Conservation (phyloP, 2,797 vertebrate genomes). For the Eulemur mongoz region DNA sequence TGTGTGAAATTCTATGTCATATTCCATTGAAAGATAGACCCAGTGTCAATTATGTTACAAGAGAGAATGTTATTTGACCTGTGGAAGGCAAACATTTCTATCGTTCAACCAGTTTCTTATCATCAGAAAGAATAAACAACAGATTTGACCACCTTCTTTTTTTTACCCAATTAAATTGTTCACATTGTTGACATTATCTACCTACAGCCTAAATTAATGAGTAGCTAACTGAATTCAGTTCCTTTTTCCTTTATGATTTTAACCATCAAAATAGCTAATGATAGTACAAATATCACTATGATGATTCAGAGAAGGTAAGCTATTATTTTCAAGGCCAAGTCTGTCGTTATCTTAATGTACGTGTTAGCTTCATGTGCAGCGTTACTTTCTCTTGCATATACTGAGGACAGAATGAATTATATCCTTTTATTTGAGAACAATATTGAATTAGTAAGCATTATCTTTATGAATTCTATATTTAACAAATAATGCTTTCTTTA, state of each 20-base stretch:
- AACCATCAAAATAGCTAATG: neutral
- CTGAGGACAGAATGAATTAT: neutral
- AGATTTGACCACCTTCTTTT: neutral
- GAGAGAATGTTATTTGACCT: neutral
- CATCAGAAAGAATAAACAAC: neutral
- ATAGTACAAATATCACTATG: neutral
- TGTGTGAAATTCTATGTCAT: neutral
- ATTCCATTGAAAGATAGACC: neutral
- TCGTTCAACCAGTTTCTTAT: neutral
- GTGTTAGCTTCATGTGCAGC: neutral
- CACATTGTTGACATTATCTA: neutral
- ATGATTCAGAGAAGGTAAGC: neutral
- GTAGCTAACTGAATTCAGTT: neutral
- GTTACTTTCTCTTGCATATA: neutral
- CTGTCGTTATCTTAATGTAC: neutral
- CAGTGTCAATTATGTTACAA: neutral
- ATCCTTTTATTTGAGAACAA: neutral
- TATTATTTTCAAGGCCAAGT: conserved; percentile 31
- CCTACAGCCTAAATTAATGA: neutral
- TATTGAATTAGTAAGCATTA: conserved; percentile 14
- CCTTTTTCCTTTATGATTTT: neutral
- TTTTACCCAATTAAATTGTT: neutral
- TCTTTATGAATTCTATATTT: conserved; percentile 11
- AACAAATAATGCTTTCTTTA: neutral
- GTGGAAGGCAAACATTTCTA: neutral